A percentile compares a stretch with the other conserved stretches of the same genome.
Evolutionary conservation across 2,888 invertebrate species (phyloP).

Genomic region (Agonopterix alstromeriana): DNA sequence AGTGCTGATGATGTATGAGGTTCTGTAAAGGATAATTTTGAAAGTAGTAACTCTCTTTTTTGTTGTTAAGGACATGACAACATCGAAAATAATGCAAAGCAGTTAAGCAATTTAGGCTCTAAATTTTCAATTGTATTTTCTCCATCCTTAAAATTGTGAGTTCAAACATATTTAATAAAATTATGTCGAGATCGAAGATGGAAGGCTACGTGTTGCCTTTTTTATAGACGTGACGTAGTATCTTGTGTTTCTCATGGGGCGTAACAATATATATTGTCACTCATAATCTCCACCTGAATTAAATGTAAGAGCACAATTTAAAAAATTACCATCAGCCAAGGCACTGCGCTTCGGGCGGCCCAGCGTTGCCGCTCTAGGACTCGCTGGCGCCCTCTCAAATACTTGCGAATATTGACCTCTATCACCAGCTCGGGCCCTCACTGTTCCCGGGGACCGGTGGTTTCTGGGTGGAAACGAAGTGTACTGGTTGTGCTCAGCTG

Average conservation of each 20-base stretch:
- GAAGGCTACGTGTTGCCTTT: too few species aligned
- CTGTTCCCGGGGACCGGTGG: slow-evolving; percentile 50
- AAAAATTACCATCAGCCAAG: slow-evolving; percentile 44
- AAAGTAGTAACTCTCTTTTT: background rate
- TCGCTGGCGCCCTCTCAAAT: slow-evolving; percentile 76
- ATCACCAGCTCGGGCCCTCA: slow-evolving; percentile 59
- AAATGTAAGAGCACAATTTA: background rate
- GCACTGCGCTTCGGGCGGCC: slow-evolving; percentile 58
- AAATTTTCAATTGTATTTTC: too few species aligned
- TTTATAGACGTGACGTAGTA: too few species aligned
- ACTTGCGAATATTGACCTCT: slow-evolving; percentile 71
- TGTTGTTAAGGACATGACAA: too few species aligned
- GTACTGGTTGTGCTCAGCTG: slow-evolving; percentile 64
- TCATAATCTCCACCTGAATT: background rate
- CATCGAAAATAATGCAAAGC: too few species aligned
- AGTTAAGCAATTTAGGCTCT: too few species aligned
- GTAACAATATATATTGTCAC: too few species aligned
- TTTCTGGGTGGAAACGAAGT: slow-evolving; percentile 62
- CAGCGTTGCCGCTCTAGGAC: slow-evolving; percentile 67
- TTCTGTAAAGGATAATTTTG: slow-evolving; percentile 32
- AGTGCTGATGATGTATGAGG: slow-evolving; percentile 69
- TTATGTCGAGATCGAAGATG: too few species aligned
- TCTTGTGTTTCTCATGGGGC: too few species aligned
- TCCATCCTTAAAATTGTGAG: too few species aligned
- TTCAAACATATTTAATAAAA: too few species aligned